Evolutionary conservation across 92 coral and sea anemone genomes (phyloP).

Genomic region (Umimayanthus chanpuru): DNA sequence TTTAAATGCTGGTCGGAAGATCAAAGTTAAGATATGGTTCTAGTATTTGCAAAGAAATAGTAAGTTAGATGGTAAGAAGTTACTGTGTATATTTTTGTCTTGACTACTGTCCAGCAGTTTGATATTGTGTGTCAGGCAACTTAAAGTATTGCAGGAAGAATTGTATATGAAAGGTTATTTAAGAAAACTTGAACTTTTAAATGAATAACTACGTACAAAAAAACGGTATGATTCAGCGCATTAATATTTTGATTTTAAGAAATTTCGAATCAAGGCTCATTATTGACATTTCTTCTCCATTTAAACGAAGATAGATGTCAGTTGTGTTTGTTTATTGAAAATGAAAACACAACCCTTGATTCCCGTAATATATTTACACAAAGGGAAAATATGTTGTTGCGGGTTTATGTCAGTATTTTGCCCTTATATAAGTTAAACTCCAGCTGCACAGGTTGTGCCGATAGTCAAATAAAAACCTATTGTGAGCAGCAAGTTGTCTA

Average conservation of each 20-base stretch:
- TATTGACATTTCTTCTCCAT: background rate
- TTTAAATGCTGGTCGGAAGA: background rate
- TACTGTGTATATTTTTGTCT: background rate
- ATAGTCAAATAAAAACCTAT: too few species aligned
- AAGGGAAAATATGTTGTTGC: background rate
- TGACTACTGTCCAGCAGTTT: background rate
- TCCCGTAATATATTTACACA: background rate
- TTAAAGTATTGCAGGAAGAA: background rate
- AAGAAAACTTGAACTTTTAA: background rate
- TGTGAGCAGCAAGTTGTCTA: too few species aligned
- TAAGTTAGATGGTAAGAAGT: background rate
- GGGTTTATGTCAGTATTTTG: background rate
- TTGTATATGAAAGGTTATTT: background rate
- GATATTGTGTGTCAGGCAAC: background rate
- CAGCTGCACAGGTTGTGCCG: background rate
- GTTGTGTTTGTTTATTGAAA: background rate
- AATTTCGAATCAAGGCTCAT: background rate
- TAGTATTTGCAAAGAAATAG: too few species aligned
- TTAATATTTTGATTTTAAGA: background rate
- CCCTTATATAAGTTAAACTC: background rate
- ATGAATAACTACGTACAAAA: background rate
- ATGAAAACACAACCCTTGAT: background rate
- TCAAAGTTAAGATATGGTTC: background rate
- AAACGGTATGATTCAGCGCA: background rate
- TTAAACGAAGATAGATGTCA: background rate